Percentiles rank a stretch among this genome's conserved stretches.
Conservation (phyloP, 2,888 invertebrate genomes). For the Germaria angustata region DNA sequence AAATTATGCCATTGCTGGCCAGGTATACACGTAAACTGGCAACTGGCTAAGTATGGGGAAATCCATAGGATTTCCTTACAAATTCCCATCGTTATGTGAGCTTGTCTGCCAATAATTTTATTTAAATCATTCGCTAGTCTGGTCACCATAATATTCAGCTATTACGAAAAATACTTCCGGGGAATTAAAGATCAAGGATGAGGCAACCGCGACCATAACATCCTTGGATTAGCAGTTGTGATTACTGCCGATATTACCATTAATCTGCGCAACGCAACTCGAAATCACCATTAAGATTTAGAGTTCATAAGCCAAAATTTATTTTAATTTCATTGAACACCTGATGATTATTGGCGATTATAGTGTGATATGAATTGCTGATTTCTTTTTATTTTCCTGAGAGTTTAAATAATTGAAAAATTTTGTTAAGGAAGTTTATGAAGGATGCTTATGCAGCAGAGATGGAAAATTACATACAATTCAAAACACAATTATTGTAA, state of each 20-base stretch:
- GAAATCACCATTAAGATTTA: constrained; percentile 28
- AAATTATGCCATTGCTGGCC: constrained; percentile 3
- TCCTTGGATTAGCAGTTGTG: constrained; percentile 32
- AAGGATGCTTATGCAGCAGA: background rate
- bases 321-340: constrained; percentile 19
- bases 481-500: no score
- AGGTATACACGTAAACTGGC: constrained; percentile 26
- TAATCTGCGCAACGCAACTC: background rate
- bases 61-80: constrained; percentile 53
- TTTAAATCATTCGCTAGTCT: background rate
- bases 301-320: constrained; percentile 5
- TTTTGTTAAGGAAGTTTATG: background rate
- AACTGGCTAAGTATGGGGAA: constrained; percentile 41
- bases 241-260: constrained; percentile 46
- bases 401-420: constrained; percentile 35
- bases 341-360: constrained; percentile 31
- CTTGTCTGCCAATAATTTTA: background rate
- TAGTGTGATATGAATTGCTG: background rate
- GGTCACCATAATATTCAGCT: constrained; percentile 18
- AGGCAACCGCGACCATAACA: constrained; percentile 31
- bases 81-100: constrained; percentile 21
- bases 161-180: constrained; percentile 42
- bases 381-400: background rate
- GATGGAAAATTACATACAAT: no score
- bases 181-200: constrained; percentile 25